Percentiles rank a stretch among this genome's conserved stretches.
phyloP scores from a whole-genome alignment of 2,888 invertebrate genomes.

The Gandaritis pyraliata region DNA sequence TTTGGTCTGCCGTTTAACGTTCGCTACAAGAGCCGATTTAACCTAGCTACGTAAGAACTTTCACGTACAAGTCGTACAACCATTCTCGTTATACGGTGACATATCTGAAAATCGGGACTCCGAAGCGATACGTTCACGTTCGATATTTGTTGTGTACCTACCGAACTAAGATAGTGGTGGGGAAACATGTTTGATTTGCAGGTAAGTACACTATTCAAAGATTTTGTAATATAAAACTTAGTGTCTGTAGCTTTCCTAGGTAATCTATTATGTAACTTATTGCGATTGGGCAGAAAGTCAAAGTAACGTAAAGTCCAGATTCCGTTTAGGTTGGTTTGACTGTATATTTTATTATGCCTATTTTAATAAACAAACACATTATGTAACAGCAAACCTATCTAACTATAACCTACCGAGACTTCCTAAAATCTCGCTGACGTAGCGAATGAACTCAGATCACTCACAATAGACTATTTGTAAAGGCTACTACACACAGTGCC shows the following conservation, averaged over 20 bases:
- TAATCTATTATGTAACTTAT: too few relatives aligned
- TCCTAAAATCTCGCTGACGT: not conserved
- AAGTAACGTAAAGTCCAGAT: too few relatives aligned
- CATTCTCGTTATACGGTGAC: conserved; percentile 39
- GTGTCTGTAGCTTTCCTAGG: too few relatives aligned
- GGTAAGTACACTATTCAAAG: not conserved
- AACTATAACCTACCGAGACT: not conserved
- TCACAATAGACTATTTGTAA: not conserved
- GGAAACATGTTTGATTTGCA: conserved; percentile 6
- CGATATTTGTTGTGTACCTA: conserved; percentile 9
- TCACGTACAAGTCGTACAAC: conserved; percentile 21
- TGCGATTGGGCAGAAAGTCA: too few relatives aligned
- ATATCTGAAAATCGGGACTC: conserved; percentile 20
- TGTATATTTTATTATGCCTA: too few relatives aligned
- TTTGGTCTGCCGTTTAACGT: conserved; percentile 28
- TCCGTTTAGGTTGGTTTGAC: too few relatives aligned
- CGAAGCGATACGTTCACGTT: conserved; percentile 9
- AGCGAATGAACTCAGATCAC: not conserved
- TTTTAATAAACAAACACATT: too few relatives aligned
- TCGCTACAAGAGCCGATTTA: conserved; percentile 40
- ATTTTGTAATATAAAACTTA: not conserved
- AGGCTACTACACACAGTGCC: too few relatives aligned
- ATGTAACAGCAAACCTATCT: too few relatives aligned
- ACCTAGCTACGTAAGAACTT: conserved; percentile 44
- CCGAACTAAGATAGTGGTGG: not conserved